Evolutionary conservation across 2,113 vertebrate genomes (phyloP).

Genomic region (Psittacula cyanocephala): DNA sequence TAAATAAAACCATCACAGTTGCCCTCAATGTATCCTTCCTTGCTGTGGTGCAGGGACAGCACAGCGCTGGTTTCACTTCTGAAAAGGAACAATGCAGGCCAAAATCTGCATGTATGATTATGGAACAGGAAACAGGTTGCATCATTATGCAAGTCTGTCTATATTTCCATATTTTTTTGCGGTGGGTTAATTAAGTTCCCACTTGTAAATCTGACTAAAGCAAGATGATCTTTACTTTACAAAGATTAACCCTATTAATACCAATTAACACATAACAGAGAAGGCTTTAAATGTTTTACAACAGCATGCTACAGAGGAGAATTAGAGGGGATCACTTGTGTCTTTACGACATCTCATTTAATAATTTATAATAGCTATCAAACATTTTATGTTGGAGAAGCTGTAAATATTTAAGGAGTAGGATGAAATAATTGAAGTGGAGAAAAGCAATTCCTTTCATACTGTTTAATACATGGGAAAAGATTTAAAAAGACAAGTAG

Average conservation of each 20-base stretch:
- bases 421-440: background rate
- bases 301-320: background rate
- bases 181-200: slow-evolving; percentile 32
- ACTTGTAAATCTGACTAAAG: slow-evolving; percentile 30
- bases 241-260: slow-evolving; percentile 62
- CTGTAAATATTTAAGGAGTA: background rate
- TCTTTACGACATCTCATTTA: slow-evolving; percentile 34
- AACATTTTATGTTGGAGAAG: background rate
- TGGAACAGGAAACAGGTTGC: background rate
- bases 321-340: slow-evolving; percentile 23
- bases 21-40: background rate
- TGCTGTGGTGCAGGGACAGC: background rate
- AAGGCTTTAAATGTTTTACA: slow-evolving; percentile 38
- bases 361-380: slow-evolving; percentile 1
- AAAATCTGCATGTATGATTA: background rate
- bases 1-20: background rate
- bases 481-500: background rate
- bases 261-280: slow-evolving; percentile 55
- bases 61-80: background rate
- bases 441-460: background rate
- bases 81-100: background rate
- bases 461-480: background rate
- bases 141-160: background rate
- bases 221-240: slow-evolving; percentile 53
- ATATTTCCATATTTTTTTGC: background rate